phyloP scores from a whole-genome alignment of 2,113 vertebrate species.

The Serinus canaria region DNA sequence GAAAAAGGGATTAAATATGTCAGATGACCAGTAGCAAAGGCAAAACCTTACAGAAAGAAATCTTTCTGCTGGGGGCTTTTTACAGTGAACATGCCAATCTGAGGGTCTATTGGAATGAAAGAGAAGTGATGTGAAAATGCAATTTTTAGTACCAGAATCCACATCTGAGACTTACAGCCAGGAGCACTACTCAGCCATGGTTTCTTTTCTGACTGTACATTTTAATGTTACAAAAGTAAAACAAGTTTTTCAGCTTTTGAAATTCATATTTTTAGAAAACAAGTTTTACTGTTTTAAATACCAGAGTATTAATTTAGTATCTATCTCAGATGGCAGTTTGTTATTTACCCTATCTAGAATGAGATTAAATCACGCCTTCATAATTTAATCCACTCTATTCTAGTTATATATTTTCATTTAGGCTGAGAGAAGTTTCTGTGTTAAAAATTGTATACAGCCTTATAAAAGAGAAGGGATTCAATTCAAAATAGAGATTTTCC shows the following conservation, averaged over 20 bases:
- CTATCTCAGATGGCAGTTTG: neutral
- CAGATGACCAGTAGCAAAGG: neutral
- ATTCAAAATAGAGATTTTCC: neutral
- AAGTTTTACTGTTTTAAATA: neutral
- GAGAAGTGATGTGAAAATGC: neutral
- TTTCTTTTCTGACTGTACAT: neutral
- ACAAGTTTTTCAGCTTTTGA: neutral
- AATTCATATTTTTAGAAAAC: conserved; percentile 12
- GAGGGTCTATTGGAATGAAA: neutral
- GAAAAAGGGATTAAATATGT: neutral
- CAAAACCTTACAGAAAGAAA: neutral
- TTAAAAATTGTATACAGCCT: neutral
- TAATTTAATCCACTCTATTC: neutral
- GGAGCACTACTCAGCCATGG: neutral
- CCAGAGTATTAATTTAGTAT: neutral
- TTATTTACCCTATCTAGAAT: neutral
- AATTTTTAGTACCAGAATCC: neutral
- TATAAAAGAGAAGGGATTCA: neutral
- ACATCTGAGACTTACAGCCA: neutral
- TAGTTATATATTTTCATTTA: neutral
- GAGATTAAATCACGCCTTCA: neutral
- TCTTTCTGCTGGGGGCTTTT: neutral
- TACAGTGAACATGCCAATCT: neutral
- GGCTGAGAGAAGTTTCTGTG: neutral
- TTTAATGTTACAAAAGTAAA: neutral